Evolutionary conservation across 2,113 vertebrate species (phyloP).

Genomic region (Barbus barbus): DNA sequence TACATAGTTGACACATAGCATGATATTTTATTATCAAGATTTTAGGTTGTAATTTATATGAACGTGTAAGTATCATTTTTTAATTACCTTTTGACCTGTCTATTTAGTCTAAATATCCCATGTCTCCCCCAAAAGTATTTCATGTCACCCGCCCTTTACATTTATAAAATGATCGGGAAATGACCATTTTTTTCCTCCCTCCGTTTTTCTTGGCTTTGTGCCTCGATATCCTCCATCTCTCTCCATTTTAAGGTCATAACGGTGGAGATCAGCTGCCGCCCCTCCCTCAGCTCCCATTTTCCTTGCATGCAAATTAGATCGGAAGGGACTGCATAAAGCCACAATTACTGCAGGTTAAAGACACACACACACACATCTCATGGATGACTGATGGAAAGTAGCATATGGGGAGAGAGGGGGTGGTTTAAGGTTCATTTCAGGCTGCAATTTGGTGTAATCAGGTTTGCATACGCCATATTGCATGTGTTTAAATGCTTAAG

Average conservation of each 20-base stretch:
- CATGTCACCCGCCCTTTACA: background rate
- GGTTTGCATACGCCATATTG: constrained; percentile 40
- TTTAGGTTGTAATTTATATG: background rate
- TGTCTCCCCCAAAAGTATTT: background rate
- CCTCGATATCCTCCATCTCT: background rate
- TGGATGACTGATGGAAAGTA: constrained; percentile 17
- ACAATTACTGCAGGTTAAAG: constrained; percentile 29
- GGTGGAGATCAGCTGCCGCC: constrained; percentile 24
- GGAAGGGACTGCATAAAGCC: constrained; percentile 15
- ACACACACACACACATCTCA: constrained; percentile 40
- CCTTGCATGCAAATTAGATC: constrained; percentile 34
- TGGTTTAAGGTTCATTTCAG: constrained; percentile 33
- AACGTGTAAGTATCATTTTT: background rate
- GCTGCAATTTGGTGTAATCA: constrained; percentile 18
- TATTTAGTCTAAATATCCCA: background rate
- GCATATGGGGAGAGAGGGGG: constrained; percentile 38
- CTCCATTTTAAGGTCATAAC: constrained; percentile 27
- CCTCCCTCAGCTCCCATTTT: constrained; percentile 26
- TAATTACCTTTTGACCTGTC: background rate
- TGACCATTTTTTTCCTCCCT: background rate
- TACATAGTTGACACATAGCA: background rate
- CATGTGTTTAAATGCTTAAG: background rate
- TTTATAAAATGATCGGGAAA: background rate
- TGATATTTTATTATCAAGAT: background rate
- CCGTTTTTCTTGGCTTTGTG: constrained; percentile 39